A percentile compares a stretch with the other conserved stretches of the same genome.
Conservation (phyloP, 1,140 invertebrate species). For the Theocolax elegans region DNA sequence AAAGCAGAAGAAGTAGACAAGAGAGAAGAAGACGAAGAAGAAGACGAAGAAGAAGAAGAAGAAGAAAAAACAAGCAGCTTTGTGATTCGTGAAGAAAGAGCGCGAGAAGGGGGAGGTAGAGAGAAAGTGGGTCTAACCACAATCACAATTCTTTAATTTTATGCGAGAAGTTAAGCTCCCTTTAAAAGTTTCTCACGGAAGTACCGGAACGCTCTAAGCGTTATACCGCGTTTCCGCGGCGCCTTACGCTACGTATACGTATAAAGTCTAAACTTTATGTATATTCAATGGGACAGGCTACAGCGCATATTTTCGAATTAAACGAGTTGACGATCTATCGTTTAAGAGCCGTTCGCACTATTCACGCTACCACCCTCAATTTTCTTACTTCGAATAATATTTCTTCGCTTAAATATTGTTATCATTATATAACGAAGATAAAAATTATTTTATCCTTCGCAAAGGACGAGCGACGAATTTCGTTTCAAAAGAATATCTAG, state of each 20-base stretch:
- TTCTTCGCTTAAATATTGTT: no score
- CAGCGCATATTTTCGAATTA: conserved; percentile 4
- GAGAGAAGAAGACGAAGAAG: background rate
- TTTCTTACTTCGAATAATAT: no score
- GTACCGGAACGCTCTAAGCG: background rate
- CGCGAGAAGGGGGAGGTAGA: conserved; percentile 45
- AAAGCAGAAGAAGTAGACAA: conserved; percentile 1
- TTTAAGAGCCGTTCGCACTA: background rate
- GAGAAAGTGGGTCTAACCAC: conserved; percentile 48
- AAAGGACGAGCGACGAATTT: no score
- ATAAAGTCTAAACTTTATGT: conserved; percentile 23
- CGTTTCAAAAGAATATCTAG: no score
- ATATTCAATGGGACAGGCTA: conserved; percentile 15
- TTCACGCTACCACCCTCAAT: no score
- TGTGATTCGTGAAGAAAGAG: no score
- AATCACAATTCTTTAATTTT: conserved; percentile 67
- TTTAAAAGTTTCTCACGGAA: conserved; percentile 59
- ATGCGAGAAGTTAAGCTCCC: conserved; percentile 65
- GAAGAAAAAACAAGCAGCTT: no score
- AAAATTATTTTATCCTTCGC: no score
- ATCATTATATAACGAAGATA: no score
- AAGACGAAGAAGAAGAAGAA: no score
- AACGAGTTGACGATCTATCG: conserved; percentile 25
- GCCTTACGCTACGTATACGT: background rate
- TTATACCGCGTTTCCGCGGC: background rate